These are phyloP conservation scores for Pemphredon lugubris DNA, from an alignment of 2,888 invertebrate species.

Conservation along the genomic window DNA sequence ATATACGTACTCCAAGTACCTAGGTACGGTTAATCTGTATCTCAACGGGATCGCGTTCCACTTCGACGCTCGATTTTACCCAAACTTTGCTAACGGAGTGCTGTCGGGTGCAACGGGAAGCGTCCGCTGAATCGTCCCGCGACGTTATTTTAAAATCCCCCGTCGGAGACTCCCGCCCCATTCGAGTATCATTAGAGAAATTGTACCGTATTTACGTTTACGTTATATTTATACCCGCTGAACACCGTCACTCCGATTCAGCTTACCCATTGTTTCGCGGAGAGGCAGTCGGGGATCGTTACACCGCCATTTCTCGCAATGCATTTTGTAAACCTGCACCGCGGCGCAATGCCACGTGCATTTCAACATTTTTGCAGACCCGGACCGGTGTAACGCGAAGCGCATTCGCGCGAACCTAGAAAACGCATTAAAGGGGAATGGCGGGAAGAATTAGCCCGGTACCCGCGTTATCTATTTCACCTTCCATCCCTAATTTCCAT, in stretches of 20 bases:
- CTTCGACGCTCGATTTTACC: constrained; percentile 24
- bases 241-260: background rate
- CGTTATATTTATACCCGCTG: no score
- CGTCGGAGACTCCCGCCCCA: no score
- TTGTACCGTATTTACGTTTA: no score
- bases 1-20: constrained; percentile 11
- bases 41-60: constrained; percentile 11
- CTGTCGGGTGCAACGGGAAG: no score
- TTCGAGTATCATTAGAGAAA: no score
- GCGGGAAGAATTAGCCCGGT: constrained; percentile 21
- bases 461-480: constrained; percentile 30
- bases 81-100: constrained; percentile 4
- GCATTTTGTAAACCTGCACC: constrained; percentile 14
- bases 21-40: constrained; percentile 29
- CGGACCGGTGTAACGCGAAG: constrained; percentile 14
- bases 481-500: constrained; percentile 47
- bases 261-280: background rate
- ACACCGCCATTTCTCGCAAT: constrained; percentile 7
- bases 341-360: background rate
- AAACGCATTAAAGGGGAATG: constrained; percentile 19
- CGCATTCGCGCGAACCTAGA: constrained; percentile 11
- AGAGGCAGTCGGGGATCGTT: background rate
- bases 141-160: no score
- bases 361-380: constrained; percentile 1
- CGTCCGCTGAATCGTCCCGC: no score